These are phyloP conservation scores for Megamerina dolium DNA, from an alignment of 2,888 invertebrate genomes.

Conservation along the genomic window DNA sequence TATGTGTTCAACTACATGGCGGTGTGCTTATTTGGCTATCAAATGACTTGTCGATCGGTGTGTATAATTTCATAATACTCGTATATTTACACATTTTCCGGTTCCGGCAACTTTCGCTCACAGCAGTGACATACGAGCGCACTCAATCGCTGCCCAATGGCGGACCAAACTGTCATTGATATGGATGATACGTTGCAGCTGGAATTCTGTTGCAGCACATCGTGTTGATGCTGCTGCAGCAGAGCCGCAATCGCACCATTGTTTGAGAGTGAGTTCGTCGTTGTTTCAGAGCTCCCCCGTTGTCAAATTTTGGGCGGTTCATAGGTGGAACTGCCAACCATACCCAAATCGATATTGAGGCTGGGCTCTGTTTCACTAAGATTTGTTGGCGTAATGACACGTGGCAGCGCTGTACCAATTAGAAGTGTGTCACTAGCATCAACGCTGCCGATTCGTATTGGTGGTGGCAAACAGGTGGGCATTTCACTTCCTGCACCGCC, in stretches of 20 bases:
- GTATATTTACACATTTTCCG: constrained; percentile 49
- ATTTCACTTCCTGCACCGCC: constrained; percentile 36
- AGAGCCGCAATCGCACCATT: constrained; percentile 32
- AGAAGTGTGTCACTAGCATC: constrained; percentile 33
- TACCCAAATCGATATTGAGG: constrained; percentile 37
- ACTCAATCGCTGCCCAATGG: constrained; percentile 46
- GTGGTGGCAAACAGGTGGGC: constrained; percentile 31
- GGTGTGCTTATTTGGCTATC: too few species aligned
- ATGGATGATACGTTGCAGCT: constrained; percentile 47
- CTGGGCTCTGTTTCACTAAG: constrained; percentile 31
- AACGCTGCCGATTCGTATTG: constrained; percentile 38
- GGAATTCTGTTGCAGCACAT: constrained; percentile 30
- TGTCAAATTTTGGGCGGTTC: constrained; percentile 48
- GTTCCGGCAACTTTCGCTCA: constrained; percentile 48
- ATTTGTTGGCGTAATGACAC: constrained; percentile 26
- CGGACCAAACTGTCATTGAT: constrained; percentile 47
- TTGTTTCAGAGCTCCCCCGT: constrained; percentile 45
- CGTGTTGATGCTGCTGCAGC: constrained; percentile 25
- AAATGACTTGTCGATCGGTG: too few species aligned
- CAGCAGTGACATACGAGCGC: constrained; percentile 48
- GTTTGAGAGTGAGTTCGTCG: constrained; percentile 42
- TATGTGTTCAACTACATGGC: too few species aligned
- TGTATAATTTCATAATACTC: too few species aligned
- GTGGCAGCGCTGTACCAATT: constrained; percentile 25
- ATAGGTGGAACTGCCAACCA: constrained; percentile 38